A percentile compares a stretch with the other conserved stretches of the same genome.
Evolutionary conservation across 2,113 vertebrate species (phyloP).

Genomic region (Podocnemis expansa): DNA sequence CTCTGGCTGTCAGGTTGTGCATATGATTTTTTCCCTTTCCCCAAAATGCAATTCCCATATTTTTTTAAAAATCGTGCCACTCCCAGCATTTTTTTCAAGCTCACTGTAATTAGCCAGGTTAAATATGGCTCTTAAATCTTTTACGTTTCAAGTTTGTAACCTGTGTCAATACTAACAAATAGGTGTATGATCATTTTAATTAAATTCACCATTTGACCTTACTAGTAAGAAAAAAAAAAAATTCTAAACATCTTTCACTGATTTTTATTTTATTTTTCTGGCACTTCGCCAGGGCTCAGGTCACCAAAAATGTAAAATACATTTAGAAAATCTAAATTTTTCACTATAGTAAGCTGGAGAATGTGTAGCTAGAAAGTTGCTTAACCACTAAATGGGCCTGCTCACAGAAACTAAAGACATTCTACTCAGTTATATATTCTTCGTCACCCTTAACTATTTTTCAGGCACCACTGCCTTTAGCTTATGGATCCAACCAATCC

Average conservation of each 20-base stretch:
- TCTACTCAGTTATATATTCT: neutral
- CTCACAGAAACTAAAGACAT: neutral
- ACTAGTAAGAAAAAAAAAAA: neutral
- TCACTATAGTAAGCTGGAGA: neutral
- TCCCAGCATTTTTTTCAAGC: neutral
- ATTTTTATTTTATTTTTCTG: neutral
- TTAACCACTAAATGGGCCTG: neutral
- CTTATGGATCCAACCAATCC: neutral
- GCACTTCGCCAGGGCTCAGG: neutral
- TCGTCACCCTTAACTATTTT: neutral
- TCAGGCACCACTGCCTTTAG: neutral
- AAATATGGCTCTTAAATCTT: neutral
- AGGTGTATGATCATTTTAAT: neutral
- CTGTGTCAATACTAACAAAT: neutral
- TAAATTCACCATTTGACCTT: neutral
- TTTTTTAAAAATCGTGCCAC: neutral
- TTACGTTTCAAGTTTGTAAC: neutral
- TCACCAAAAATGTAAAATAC: neutral
- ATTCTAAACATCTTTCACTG: neutral
- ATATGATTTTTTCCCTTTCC: neutral
- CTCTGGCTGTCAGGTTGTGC: neutral
- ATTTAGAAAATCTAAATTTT: neutral
- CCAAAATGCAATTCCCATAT: neutral
- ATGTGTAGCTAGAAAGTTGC: neutral
- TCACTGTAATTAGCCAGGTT: neutral